Conservation (phyloP, 2,113 vertebrate genomes). For the Seriola rivoliana region DNA sequence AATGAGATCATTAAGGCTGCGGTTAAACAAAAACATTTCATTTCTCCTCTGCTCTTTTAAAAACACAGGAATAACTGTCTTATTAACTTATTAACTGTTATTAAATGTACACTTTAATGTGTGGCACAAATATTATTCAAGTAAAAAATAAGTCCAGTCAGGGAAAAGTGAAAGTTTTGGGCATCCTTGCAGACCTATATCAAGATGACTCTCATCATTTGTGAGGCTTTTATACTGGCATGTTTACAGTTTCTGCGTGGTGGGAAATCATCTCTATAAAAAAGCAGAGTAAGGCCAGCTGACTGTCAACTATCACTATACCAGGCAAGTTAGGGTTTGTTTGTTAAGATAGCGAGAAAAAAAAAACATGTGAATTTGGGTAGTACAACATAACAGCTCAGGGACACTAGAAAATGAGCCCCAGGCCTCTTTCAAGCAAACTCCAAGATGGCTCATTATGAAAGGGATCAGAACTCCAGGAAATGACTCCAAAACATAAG, state of each 20-base stretch:
- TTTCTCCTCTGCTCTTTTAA: neutral
- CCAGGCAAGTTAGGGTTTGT: neutral
- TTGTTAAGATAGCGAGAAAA: neutral
- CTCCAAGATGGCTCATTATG: constrained; percentile 1
- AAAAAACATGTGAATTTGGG: neutral
- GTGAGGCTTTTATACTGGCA: constrained; percentile 59
- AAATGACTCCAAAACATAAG: neutral
- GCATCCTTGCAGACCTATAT: constrained; percentile 13
- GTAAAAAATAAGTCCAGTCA: neutral
- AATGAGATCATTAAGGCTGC: neutral
- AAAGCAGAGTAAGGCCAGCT: constrained; percentile 10
- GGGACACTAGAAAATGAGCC: neutral
- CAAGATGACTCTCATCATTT: constrained; percentile 29
- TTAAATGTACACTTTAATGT: neutral
- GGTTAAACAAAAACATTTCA: neutral
- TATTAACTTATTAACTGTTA: too few relatives aligned
- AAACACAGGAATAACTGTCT: neutral
- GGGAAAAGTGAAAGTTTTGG: neutral
- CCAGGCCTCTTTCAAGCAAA: neutral
- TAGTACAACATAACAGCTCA: neutral
- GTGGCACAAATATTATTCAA: neutral
- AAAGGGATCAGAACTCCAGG: neutral
- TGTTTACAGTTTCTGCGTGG: constrained; percentile 52
- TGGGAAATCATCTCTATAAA: constrained; percentile 18
- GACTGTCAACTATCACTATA: constrained; percentile 8